Evolutionary conservation across 2,797 vertebrate species (phyloP).

Genomic region (Lacerta bilineata): DNA sequence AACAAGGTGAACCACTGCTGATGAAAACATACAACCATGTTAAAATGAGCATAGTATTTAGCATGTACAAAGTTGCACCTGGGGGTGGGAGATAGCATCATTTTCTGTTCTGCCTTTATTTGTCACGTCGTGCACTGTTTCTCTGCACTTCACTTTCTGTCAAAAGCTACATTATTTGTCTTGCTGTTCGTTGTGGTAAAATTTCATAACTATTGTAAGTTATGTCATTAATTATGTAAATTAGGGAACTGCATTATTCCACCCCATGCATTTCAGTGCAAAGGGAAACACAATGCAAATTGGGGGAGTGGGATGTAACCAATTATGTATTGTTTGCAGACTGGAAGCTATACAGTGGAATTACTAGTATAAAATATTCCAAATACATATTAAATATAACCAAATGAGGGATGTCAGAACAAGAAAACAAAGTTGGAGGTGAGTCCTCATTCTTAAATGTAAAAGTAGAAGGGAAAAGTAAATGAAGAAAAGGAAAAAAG

Average conservation of each 20-base stretch:
- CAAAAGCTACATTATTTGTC: too few species aligned
- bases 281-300: too few species aligned
- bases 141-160: too few species aligned
- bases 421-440: background rate
- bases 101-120: too few species aligned
- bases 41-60: background rate
- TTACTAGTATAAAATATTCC: constrained; percentile 56
- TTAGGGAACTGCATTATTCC: too few species aligned
- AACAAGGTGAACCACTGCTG: background rate
- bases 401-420: constrained; percentile 22
- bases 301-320: too few species aligned
- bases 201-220: too few species aligned
- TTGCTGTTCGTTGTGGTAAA: too few species aligned
- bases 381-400: constrained; percentile 64
- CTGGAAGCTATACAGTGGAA: constrained; percentile 32
- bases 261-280: too few species aligned
- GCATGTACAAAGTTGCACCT: background rate
- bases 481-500: background rate
- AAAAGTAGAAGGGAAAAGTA: background rate
- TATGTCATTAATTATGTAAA: too few species aligned
- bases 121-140: too few species aligned
- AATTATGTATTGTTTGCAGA: too few species aligned
- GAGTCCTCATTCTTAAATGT: background rate
- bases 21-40: background rate
- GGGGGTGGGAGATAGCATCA: background rate